Percentiles rank a stretch among this genome's conserved stretches.
These are phyloP conservation scores for Acleris holmiana DNA, from an alignment of 2,888 invertebrate species.

Conservation along the genomic window DNA sequence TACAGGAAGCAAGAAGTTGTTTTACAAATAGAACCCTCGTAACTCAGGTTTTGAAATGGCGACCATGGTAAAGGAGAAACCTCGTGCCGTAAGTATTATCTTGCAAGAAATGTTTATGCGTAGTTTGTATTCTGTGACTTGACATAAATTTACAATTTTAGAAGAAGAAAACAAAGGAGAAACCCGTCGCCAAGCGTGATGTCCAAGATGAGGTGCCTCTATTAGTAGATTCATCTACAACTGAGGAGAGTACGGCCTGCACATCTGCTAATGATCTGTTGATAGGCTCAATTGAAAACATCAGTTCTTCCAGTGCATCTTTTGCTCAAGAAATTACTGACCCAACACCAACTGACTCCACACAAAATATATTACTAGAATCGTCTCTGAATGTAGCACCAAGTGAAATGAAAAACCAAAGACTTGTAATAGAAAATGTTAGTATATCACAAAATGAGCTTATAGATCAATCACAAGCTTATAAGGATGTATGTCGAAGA, in stretches of 20 bases:
- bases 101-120: slow-evolving; percentile 42
- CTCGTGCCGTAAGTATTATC: slow-evolving; percentile 58
- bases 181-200: slow-evolving; percentile 41
- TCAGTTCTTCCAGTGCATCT: neutral
- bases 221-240: slow-evolving; percentile 17
- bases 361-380: slow-evolving; percentile 12
- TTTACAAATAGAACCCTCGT: slow-evolving; percentile 1
- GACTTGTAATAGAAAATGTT: slow-evolving; percentile 6
- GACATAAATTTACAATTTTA: slow-evolving; percentile 46
- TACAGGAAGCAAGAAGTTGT: slow-evolving; percentile 18
- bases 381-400: neutral
- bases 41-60: slow-evolving; percentile 55
- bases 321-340: neutral
- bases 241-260: slow-evolving; percentile 23
- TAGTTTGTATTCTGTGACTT: slow-evolving; percentile 41
- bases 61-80: slow-evolving; percentile 74
- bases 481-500: slow-evolving; percentile 49
- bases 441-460: slow-evolving; percentile 2
- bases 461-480: slow-evolving; percentile 33
- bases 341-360: slow-evolving; percentile 3
- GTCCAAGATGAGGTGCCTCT: slow-evolving; percentile 24
- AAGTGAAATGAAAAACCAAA: slow-evolving; percentile 6
- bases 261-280: neutral
- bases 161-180: slow-evolving; percentile 70
- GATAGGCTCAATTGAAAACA: neutral